These are phyloP conservation scores for Ashinkailepas kermadecensis DNA, from an alignment of 2,888 invertebrate genomes.

Conservation along the genomic window DNA sequence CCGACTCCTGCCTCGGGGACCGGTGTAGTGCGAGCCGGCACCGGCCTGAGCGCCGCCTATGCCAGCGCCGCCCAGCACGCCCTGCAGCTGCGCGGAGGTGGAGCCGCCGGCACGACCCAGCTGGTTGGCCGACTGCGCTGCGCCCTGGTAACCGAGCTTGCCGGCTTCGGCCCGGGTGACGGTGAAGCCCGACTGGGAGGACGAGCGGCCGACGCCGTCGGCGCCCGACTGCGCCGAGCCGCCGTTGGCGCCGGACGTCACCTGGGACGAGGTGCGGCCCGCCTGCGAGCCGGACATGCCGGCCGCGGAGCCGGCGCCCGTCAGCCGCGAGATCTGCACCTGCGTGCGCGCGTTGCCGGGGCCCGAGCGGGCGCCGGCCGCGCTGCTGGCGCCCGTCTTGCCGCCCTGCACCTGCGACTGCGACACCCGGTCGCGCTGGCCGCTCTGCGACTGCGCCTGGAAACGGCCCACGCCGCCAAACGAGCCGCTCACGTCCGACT, in stretches of 20 bases:
- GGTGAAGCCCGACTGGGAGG: slow-evolving; percentile 12
- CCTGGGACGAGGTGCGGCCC: neutral
- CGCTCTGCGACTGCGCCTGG: slow-evolving; percentile 14
- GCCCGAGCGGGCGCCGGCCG: neutral
- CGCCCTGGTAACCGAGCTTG: neutral
- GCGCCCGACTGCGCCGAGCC: slow-evolving; percentile 11
- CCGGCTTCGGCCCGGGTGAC: neutral
- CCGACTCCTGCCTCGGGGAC: neutral
- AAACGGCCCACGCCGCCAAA: slow-evolving; percentile 5
- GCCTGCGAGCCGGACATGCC: neutral
- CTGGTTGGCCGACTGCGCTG: neutral
- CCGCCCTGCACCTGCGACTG: slow-evolving; percentile 5
- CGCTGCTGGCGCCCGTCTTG: slow-evolving; percentile 4
- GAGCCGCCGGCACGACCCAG: neutral
- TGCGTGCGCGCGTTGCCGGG: slow-evolving; percentile 1
- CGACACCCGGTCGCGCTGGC: neutral
- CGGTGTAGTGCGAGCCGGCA: neutral
- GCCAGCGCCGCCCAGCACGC: neutral
- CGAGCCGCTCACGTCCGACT: slow-evolving; percentile 7
- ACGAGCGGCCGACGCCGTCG: slow-evolving; percentile 8
- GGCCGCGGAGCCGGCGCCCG: neutral
- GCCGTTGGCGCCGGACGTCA: neutral
- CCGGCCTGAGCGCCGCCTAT: neutral
- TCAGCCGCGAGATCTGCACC: slow-evolving; percentile 5
- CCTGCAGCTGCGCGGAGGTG: neutral